A percentile compares a stretch with the other conserved stretches of the same genome.
Evolutionary conservation across 1,140 invertebrate genomes (phyloP).

Genomic region (Copidosoma floridanum): DNA sequence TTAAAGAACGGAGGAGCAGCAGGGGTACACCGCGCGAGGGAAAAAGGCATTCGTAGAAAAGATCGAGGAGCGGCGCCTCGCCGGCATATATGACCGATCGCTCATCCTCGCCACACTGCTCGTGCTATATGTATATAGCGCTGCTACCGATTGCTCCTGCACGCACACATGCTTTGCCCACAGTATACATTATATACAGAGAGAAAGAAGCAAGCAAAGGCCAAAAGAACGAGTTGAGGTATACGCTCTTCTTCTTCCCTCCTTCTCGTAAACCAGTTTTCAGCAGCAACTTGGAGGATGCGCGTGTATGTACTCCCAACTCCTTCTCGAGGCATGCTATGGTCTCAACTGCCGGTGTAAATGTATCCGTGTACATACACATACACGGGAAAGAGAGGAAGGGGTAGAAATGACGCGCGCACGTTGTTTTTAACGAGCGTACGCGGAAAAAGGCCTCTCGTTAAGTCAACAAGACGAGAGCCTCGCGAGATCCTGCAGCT

Average conservation of each 20-base stretch:
- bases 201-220: too few species aligned
- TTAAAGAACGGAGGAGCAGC: too few species aligned
- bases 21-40: too few species aligned
- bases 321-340: not conserved
- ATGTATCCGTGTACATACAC: not conserved
- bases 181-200: too few species aligned
- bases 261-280: constrained; percentile 19
- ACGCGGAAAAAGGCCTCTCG: constrained; percentile 29
- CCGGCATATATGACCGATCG: not conserved
- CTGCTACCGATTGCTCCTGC: too few species aligned
- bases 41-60: constrained; percentile 11
- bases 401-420: constrained; percentile 18
- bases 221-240: too few species aligned
- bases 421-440: constrained; percentile 27
- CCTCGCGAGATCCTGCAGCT: constrained; percentile 10
- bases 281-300: not conserved
- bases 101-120: too few species aligned
- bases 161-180: too few species aligned
- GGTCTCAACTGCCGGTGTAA: not conserved
- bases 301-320: too few species aligned
- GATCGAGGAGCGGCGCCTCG: not conserved
- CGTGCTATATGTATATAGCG: too few species aligned
- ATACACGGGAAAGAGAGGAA: not conserved
- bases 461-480: constrained; percentile 29
- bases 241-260: too few species aligned